A percentile compares a stretch with the other conserved stretches of the same genome.
Evolutionary conservation across 2,113 vertebrate species (phyloP).

Genomic region (Brachionichthys hirsutus): DNA sequence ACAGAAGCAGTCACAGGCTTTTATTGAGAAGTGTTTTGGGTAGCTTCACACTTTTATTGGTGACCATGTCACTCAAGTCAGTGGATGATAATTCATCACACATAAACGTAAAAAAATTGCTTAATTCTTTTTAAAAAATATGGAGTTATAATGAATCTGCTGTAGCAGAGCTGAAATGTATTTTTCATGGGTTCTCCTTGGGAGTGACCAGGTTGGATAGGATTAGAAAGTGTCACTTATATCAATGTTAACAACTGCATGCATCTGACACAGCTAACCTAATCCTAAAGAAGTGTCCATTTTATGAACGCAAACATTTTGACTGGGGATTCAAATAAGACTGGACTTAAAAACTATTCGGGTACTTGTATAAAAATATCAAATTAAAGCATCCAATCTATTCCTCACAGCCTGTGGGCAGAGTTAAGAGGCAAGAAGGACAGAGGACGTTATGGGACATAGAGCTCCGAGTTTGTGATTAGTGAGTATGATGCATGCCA

Average conservation of each 20-base stretch:
- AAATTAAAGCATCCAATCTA: constrained; percentile 43
- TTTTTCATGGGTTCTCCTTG: too few relatives aligned
- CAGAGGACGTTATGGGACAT: constrained; percentile 37
- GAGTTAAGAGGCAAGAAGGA: not conserved
- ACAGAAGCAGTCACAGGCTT: constrained; percentile 18
- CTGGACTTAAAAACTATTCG: constrained; percentile 5
- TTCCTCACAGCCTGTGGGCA: constrained; percentile 17
- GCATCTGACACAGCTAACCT: too few relatives aligned
- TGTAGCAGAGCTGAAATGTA: too few relatives aligned
- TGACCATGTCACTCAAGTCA: constrained; percentile 51
- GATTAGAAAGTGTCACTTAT: not conserved
- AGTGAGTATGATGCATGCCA: constrained; percentile 40
- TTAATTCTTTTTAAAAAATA: too few relatives aligned
- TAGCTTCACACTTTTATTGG: constrained; percentile 42
- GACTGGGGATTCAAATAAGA: constrained; percentile 1
- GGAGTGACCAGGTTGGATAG: too few relatives aligned
- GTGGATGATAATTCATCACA: not conserved
- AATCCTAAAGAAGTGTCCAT: not conserved
- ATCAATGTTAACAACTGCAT: too few relatives aligned
- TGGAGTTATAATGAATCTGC: too few relatives aligned
- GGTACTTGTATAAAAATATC: constrained; percentile 21
- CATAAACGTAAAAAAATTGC: not conserved
- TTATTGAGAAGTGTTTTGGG: constrained; percentile 36
- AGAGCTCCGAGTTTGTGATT: constrained; percentile 29
- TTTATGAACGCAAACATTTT: constrained; percentile 4